These are phyloP conservation scores for Dipodomys spectabilis DNA, from an alignment of 2,113 vertebrate genomes.

Conservation along the genomic window DNA sequence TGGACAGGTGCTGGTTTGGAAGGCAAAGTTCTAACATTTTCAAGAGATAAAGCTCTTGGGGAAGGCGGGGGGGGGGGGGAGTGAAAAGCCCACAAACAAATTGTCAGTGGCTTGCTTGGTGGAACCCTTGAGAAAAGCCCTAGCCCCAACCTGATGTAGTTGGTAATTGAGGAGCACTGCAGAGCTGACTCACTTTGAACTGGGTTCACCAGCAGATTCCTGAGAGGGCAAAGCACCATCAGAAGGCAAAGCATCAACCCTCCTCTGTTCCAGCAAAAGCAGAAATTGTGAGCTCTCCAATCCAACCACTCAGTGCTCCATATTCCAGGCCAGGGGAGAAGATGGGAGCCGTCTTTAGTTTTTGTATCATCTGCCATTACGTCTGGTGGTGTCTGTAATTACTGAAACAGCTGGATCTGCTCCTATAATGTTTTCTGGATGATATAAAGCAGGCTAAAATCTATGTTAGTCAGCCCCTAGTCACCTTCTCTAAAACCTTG, in stretches of 20 bases:
- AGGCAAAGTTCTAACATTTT: background rate
- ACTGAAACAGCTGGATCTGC: conserved; percentile 78
- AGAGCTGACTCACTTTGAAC: conserved; percentile 53
- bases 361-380: conserved; percentile 74
- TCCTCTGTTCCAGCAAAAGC: background rate
- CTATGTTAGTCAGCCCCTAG: conserved; percentile 63
- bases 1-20: background rate
- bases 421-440: conserved; percentile 67
- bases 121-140: conserved; percentile 36
- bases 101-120: too few relatives aligned
- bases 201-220: conserved; percentile 67
- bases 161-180: background rate
- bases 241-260: conserved; percentile 53
- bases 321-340: conserved; percentile 20
- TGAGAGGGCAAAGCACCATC: conserved; percentile 66
- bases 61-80: too few relatives aligned
- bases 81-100: background rate
- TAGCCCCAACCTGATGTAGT: conserved; percentile 1
- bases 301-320: conserved; percentile 37
- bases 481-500: conserved; percentile 69
- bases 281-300: conserved; percentile 21
- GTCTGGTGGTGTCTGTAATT: conserved; percentile 55
- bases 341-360: conserved; percentile 59
- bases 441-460: conserved; percentile 69
- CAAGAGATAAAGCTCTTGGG: background rate